Base-by-base conservation (phyloP, 2,113 vertebrate species). In the Phalacrocorax aristotelis region DNA sequence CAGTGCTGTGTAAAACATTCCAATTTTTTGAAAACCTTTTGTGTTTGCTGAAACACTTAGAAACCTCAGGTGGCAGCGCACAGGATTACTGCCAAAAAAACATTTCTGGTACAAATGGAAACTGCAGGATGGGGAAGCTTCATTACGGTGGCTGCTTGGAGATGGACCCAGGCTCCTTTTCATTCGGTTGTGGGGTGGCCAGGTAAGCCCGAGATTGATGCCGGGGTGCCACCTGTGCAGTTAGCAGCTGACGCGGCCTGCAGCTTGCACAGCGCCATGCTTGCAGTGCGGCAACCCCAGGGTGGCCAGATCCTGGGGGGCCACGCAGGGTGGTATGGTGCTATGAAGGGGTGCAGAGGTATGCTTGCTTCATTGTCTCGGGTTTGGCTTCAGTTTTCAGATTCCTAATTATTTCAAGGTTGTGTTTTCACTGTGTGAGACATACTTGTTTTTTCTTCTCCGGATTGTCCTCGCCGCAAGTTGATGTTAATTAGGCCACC, bases 401-500 rank as follows among this genome's bases (percentile, higher is more conserved):
- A 25, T 26, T 65, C 34, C 57, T 26, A 10, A 30, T 52, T 46
- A 26, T 36, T 77, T 88, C 57, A 42, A 25, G 46, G 49, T 17
- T 89, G 26, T 44, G 9, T 44, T 61, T 85, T 65, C 20, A 17
- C 26, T 32, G n/a, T 29, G 29, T 34, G 46, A 55, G 32, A 2
- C 40, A 16, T 46, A 6, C 27, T 62, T 64, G 34, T 20, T 71
- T 80, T 54, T 72, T 34, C 18, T 89, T 40, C 18, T 55, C 13
- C 1, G 0, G 34, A 1, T 49, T 76, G 44, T 72, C 25, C 52
- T 91, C 1, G 0, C 52, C 85, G 44, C 38, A 48, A 49, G 27
- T 46, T 78, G 36, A 20, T 83, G 42, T 80, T 86, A 86, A 93
- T 80, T 44, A 69, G 90, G 49, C 64, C 23, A 7, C 25, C 2